phyloP scores from a whole-genome alignment of 2,113 vertebrate genomes.

The Hypocryptadius cinnamomeus region DNA sequence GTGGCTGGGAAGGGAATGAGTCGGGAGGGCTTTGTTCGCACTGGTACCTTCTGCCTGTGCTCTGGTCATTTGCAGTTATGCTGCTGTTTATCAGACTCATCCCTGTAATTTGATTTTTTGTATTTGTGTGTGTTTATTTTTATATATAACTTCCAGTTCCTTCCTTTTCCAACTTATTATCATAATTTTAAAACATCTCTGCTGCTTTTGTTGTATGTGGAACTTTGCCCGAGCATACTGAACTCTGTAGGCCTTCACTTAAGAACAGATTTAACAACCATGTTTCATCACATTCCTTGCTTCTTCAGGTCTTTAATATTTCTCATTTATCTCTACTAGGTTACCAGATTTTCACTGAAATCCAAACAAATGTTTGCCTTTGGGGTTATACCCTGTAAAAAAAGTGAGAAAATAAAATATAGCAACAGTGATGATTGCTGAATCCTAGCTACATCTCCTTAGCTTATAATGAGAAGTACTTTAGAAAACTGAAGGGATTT shows the following conservation, averaged over 20 bases:
- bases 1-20: neutral
- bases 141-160: conserved; percentile 12
- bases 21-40: conserved; percentile 46
- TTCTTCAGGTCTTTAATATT: conserved; percentile 12
- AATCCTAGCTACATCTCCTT: neutral
- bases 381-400: neutral
- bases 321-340: neutral
- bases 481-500: neutral
- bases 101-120: conserved; percentile 7
- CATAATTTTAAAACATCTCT: neutral
- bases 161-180: conserved; percentile 14
- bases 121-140: conserved; percentile 26
- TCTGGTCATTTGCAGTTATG: neutral
- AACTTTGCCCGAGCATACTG: conserved; percentile 17
- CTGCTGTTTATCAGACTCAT: conserved; percentile 31
- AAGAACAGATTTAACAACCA: neutral
- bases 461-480: neutral
- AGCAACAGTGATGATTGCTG: neutral
- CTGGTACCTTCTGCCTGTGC: conserved; percentile 13
- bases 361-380: neutral
- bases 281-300: neutral
- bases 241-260: neutral
- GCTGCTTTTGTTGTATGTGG: neutral
- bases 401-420: conserved; percentile 1
- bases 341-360: neutral